These are phyloP conservation scores for Cryptotis parvus DNA, from an alignment of 2,113 vertebrate genomes.

Conservation along the genomic window DNA sequence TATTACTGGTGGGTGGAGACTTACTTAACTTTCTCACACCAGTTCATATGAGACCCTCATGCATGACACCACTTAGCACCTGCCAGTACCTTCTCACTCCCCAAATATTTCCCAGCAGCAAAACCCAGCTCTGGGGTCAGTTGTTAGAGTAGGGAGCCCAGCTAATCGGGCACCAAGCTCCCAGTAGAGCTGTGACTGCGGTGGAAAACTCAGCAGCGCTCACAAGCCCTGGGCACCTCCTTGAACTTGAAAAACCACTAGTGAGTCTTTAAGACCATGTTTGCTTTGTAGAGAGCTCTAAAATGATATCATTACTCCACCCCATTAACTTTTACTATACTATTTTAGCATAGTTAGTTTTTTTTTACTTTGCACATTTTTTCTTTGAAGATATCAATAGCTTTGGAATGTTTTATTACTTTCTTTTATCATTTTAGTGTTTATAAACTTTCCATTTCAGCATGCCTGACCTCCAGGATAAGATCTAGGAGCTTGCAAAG, in stretches of 20 bases:
- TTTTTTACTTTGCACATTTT: constrained; percentile 19
- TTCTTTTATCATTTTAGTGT: constrained; percentile 45
- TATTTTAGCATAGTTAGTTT: constrained; percentile 50
- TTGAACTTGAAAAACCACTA: constrained; percentile 48
- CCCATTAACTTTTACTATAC: constrained; percentile 65
- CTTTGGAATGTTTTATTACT: constrained; percentile 55
- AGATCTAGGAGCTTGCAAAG: constrained; percentile 43
- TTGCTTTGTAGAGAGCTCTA: constrained; percentile 43
- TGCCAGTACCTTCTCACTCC: neutral
- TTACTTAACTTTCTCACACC: neutral
- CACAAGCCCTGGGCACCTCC: neutral
- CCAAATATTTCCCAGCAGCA: neutral
- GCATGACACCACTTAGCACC: neutral
- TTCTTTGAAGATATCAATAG: constrained; percentile 54
- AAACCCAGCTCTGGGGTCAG: neutral
- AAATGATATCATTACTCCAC: constrained; percentile 50
- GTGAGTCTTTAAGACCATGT: neutral
- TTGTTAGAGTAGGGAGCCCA: neutral
- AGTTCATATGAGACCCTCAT: neutral
- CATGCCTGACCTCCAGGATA: constrained; percentile 38
- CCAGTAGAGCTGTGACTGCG: neutral
- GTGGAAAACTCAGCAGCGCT: neutral
- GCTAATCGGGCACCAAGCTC: neutral
- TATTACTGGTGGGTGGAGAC: neutral
- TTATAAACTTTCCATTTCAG: constrained; percentile 33